A percentile compares a stretch with the other conserved stretches of the same genome.
phyloP scores from a whole-genome alignment of 2,113 vertebrate genomes.

The Dryoscopus gambensis region DNA sequence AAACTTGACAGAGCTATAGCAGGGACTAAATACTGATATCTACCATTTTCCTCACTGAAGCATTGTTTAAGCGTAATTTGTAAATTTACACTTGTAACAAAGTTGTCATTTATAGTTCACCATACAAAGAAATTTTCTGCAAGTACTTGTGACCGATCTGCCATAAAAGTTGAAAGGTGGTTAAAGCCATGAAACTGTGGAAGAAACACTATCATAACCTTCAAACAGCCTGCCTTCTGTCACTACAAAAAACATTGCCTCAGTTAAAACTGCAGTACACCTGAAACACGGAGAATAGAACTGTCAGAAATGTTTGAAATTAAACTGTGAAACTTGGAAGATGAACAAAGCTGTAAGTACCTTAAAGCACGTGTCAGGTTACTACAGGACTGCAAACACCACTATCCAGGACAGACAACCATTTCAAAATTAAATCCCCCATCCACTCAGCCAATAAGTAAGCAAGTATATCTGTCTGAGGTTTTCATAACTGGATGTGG shows the following conservation, averaged over 20 bases:
- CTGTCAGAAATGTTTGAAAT: background rate
- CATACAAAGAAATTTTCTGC: constrained; percentile 20
- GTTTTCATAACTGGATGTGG: background rate
- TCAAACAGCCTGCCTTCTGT: background rate
- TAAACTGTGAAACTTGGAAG: background rate
- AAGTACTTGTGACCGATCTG: background rate
- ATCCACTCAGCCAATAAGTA: background rate
- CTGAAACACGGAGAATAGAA: background rate
- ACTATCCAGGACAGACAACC: background rate
- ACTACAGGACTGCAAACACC: background rate
- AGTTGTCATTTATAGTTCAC: background rate
- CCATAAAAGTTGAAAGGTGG: constrained; percentile 26
- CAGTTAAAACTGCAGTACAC: background rate
- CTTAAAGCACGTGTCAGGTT: background rate
- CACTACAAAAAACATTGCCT: background rate
- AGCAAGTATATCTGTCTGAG: background rate
- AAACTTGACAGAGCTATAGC: background rate
- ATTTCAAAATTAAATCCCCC: background rate
- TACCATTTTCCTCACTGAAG: background rate
- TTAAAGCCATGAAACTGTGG: background rate
- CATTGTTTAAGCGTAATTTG: background rate
- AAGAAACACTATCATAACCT: background rate
- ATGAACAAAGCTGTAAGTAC: background rate
- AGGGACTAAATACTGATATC: background rate
- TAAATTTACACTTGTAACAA: constrained; percentile 22